These are phyloP conservation scores for Vanessa atalanta DNA, from an alignment of 1,140 invertebrate species.

Conservation along the genomic window DNA sequence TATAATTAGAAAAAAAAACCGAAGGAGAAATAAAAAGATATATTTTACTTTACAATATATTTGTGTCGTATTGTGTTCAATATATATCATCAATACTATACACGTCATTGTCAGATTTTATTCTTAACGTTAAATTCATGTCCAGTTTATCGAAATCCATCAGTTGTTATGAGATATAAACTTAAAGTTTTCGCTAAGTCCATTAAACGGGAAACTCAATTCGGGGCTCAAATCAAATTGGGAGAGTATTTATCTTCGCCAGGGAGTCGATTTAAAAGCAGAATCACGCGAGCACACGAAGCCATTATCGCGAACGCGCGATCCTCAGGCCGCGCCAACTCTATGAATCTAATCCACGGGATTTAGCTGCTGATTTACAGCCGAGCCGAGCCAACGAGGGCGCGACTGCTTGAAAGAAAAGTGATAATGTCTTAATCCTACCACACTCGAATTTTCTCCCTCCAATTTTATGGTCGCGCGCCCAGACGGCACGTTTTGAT, in stretches of 20 bases:
- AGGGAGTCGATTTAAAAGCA: constrained; percentile 78
- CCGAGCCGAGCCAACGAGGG: constrained; percentile 65
- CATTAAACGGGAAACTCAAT: constrained; percentile 68
- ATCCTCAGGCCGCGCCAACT: constrained; percentile 78
- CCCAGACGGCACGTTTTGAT: constrained; percentile 79
- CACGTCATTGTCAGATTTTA: neutral
- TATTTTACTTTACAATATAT: too few relatives aligned
- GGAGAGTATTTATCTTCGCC: constrained; percentile 74
- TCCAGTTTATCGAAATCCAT: constrained; percentile 59
- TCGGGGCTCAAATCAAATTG: constrained; percentile 65
- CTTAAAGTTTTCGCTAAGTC: constrained; percentile 62
- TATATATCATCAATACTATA: too few relatives aligned
- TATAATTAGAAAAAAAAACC: too few relatives aligned
- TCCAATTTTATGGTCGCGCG: constrained; percentile 76
- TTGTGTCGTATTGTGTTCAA: too few relatives aligned
- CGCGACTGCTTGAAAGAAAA: constrained; percentile 78
- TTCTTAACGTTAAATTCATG: constrained; percentile 26
- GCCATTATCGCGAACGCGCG: constrained; percentile 73
- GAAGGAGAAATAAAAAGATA: too few relatives aligned
- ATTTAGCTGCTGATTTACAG: constrained; percentile 81
- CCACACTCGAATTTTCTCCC: constrained; percentile 72
- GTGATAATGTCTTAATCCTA: constrained; percentile 82
- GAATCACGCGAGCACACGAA: constrained; percentile 77
- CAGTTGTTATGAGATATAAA: constrained; percentile 67
- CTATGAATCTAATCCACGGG: constrained; percentile 81